Evolutionary conservation across 2,888 invertebrate genomes (phyloP).

Genomic region (Trachelus stipa): DNA sequence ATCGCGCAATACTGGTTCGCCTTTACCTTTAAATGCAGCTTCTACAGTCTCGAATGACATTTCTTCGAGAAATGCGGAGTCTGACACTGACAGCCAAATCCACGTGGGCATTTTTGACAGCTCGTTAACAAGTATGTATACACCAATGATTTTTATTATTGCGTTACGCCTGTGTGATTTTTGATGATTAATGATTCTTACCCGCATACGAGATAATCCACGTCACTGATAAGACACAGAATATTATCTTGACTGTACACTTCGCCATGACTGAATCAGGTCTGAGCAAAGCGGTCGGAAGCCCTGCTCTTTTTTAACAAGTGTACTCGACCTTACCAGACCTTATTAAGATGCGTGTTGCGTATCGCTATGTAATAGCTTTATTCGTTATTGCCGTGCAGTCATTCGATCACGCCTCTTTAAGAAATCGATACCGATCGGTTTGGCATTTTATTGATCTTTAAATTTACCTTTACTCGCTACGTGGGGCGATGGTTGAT

Average conservation of each 20-base stretch:
- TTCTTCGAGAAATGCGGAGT: neutral
- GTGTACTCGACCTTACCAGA: constrained; percentile 57
- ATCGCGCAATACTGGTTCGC: neutral
- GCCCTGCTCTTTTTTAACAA: constrained; percentile 61
- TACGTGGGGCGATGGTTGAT: neutral
- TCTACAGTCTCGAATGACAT: neutral
- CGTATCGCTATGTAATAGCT: constrained; percentile 20
- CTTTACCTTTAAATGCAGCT: neutral
- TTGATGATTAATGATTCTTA: constrained; percentile 17
- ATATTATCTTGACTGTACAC: constrained; percentile 28
- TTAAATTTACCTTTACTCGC: neutral
- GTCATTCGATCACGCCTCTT: constrained; percentile 2
- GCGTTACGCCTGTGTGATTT: neutral
- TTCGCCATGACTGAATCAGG: constrained; percentile 48
- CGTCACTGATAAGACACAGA: constrained; percentile 13
- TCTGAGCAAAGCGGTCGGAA: constrained; percentile 44
- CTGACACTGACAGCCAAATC: neutral
- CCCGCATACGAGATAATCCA: constrained; percentile 21
- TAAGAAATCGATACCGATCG: neutral
- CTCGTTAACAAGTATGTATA: neutral
- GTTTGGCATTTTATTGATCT: neutral
- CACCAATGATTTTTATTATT: neutral
- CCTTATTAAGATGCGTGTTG: constrained; percentile 54
- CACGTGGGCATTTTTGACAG: neutral
- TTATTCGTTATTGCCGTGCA: constrained; percentile 15